Percentiles rank a stretch among this genome's conserved stretches.
Evolutionary conservation across 2,113 vertebrate species (phyloP).

Genomic region (Monopterus albus): DNA sequence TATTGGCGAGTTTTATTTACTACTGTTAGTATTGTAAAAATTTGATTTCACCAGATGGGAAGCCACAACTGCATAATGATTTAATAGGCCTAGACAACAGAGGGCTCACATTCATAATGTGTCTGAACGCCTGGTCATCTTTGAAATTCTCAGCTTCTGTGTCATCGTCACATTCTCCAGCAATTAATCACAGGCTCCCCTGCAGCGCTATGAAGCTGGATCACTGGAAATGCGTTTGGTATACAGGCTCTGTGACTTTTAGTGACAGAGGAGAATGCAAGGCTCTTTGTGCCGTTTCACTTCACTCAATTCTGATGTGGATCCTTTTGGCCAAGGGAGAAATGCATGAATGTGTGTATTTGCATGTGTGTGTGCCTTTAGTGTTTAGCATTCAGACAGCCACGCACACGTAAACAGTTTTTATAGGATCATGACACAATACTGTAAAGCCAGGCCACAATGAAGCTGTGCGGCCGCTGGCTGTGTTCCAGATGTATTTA

Average conservation of each 20-base stretch:
- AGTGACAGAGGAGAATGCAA: slow-evolving; percentile 20
- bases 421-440: slow-evolving; percentile 1
- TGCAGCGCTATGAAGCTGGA: slow-evolving; percentile 41
- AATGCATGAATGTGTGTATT: slow-evolving; percentile 15
- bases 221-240: slow-evolving; percentile 41
- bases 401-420: background rate
- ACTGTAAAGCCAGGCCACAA: background rate
- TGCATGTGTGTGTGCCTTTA: background rate
- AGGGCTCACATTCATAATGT: slow-evolving; percentile 53
- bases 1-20: slow-evolving; percentile 57
- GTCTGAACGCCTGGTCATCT: slow-evolving; percentile 58
- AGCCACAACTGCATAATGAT: slow-evolving; percentile 54
- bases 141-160: slow-evolving; percentile 68
- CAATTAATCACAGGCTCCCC: slow-evolving; percentile 65
- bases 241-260: slow-evolving; percentile 26
- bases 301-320: slow-evolving; percentile 17
- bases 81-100: slow-evolving; percentile 64
- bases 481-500: background rate
- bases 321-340: slow-evolving; percentile 24
- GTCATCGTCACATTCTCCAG: slow-evolving; percentile 66
- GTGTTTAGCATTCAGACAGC: slow-evolving; percentile 20
- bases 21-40: slow-evolving; percentile 53
- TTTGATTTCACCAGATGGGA: slow-evolving; percentile 64
- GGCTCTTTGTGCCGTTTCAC: slow-evolving; percentile 28
- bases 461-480: too few relatives aligned